A percentile compares a stretch with the other conserved stretches of the same genome.
These are phyloP conservation scores for Platichthys stellatus DNA, from an alignment of 2,113 vertebrate species.

Conservation along the genomic window DNA sequence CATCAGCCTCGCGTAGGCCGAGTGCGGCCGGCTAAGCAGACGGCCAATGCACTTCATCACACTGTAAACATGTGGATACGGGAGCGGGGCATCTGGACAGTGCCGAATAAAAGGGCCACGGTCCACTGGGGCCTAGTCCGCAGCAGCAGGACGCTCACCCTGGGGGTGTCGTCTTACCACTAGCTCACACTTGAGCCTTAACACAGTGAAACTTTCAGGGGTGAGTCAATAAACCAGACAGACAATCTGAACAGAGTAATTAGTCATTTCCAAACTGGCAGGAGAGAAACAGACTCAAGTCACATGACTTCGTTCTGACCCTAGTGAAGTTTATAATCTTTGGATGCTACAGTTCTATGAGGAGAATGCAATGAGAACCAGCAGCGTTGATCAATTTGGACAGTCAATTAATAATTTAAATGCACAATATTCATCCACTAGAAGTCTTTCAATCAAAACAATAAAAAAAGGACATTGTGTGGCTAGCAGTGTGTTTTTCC, in stretches of 20 bases:
- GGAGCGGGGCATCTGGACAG: constrained; percentile 54
- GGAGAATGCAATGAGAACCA: too few species aligned
- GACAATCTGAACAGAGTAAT: background rate
- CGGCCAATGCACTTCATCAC: constrained; percentile 18
- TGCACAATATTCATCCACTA: too few species aligned
- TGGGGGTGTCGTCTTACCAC: constrained; percentile 47
- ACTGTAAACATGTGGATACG: constrained; percentile 1
- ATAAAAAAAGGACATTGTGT: too few species aligned
- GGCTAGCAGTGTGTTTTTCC: too few species aligned
- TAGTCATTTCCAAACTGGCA: background rate
- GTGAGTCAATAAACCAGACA: background rate
- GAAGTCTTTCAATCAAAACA: too few species aligned
- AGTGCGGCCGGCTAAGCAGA: constrained; percentile 40
- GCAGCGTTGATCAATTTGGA: too few species aligned
- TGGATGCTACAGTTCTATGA: background rate
- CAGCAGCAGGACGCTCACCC: constrained; percentile 8
- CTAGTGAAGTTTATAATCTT: background rate
- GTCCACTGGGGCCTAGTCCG: constrained; percentile 7
- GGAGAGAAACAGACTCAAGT: background rate
- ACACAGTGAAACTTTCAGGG: background rate
- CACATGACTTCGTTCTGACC: constrained; percentile 2
- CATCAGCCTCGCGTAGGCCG: background rate
- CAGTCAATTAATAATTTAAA: too few species aligned
- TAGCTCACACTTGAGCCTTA: constrained; percentile 10
- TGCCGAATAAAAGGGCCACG: background rate